Base-by-base conservation (phyloP, 2,888 invertebrate species). In the Hyposoter didymator region DNA sequence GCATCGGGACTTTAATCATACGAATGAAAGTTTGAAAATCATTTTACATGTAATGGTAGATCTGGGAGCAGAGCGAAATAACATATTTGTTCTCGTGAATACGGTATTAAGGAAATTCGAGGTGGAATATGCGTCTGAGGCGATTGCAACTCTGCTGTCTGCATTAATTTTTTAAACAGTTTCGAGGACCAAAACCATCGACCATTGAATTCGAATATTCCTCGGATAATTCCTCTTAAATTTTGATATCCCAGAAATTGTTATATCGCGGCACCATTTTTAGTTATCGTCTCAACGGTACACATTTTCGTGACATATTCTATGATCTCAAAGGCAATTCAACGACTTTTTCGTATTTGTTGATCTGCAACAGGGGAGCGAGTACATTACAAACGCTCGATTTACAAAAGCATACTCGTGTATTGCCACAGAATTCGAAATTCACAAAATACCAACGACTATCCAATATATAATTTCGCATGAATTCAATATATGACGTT, bases 401-500 rank as follows among this genome's bases (percentile, higher is more conserved):
- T 47, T 47, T 55, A 17, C 47, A 12, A 32, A 35, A 35, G 35
- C 22, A 55, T 19, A 35, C 6, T 14, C 43, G 12, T 39, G 28
- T 3, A 70, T 45, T 32, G 14, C 14, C 19, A 32, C 14, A 45
- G 35, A 62, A 66, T 66, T 49, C 28, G 12, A 76, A 55, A 47
- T 64, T 72, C 66, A 55, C 14, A 39, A 45, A 14, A 28, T 3
- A 45, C 45, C 7, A 64, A 64, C 7, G 10, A 84, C 72, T 66
- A 6, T 64, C 72, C 55, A 76, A 80, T 80, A 72, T 80, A 72
- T 76, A 45, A 64, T 70, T 74, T 82, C 52, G 35, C 47, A 19
- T 6, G 12, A 6, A 28, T 70, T 62, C n/a, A 52, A n/a, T 43
- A 32, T 28, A 72, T 82, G 10, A 52, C 55, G 70, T 73, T 85